Base-by-base conservation (phyloP, 2,113 vertebrate species). In the Callaeas wilsoni region DNA sequence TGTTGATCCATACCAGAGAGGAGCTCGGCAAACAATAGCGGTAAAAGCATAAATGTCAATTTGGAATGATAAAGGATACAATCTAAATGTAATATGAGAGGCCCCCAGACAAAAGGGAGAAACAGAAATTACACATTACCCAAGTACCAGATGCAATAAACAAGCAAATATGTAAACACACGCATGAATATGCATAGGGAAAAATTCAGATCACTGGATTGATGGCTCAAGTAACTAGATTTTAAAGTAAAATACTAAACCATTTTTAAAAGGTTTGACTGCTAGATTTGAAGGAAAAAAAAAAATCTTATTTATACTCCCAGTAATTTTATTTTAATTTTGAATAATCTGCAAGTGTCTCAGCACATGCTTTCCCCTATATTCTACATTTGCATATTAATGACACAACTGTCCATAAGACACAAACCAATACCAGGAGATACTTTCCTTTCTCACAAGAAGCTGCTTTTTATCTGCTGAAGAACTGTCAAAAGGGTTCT, bases 21-120 rank as follows among this genome's bases (percentile, higher is more conserved):
- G 96, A 98, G 98, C 98, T 97, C 91, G 97, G 97, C 98, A 98
- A 99, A 99, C 98, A 98, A 98, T 98, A 97, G 98, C 98, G 97
- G 97, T 98, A 97, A 98, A 98, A 98, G 98, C 98, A 98, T 98
- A 98, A 98, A 99, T 97, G 98, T 98, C 98, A 99, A 98, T 99
- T 98, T 99, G 97, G 96, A 98, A 98, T 98, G 98, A 98, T 98
- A 98, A 98, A 98, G 97, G 98, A 98, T 98, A 98, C 98, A 98
- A 98, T 98, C 98, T 98, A 98, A 98, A 98, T 98, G 98, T 98
- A 98, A 98, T 98, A 98, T 95, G 98, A 98, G 98, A 98, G 97
- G 98, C 98, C 98, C 98, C 98, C 96, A 98, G 98, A 98, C 97
- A 98, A 98, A 98, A 98, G 97, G 96, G 97, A 98, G 98, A 98